A percentile compares a stretch with the other conserved stretches of the same genome.
Evolutionary conservation across 2,797 vertebrate genomes (phyloP).

Genomic region (Taenioides sp.): DNA sequence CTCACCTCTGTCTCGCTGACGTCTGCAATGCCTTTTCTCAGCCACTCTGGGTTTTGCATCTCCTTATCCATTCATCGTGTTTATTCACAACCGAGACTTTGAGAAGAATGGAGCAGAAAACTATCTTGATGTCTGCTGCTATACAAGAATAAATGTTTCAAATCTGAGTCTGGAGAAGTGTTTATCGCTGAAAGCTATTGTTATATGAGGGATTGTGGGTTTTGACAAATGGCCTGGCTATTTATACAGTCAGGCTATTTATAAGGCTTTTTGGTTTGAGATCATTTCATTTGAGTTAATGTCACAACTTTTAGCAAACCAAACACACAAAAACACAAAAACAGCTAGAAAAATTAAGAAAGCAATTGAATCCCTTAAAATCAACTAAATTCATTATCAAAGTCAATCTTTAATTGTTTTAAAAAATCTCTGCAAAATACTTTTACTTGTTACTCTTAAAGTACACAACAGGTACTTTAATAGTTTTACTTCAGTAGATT

Average conservation of each 20-base stretch:
- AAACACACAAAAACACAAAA: too few relatives aligned
- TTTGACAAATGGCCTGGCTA: slow-evolving; percentile 3
- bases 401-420: too few relatives aligned
- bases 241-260: not conserved
- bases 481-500: too few relatives aligned
- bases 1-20: slow-evolving; percentile 21
- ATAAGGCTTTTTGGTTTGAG: not conserved
- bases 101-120: slow-evolving; percentile 18
- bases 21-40: slow-evolving; percentile 10
- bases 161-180: slow-evolving; percentile 1
- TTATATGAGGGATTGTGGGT: slow-evolving; percentile 1
- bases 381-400: too few relatives aligned
- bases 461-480: too few relatives aligned
- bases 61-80: slow-evolving; percentile 50
- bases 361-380: too few relatives aligned
- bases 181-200: slow-evolving; percentile 6
- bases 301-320: too few relatives aligned
- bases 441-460: too few relatives aligned
- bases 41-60: slow-evolving; percentile 30
- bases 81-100: slow-evolving; percentile 25
- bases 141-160: slow-evolving; percentile 8
- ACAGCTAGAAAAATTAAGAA: too few relatives aligned
- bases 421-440: too few relatives aligned
- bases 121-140: slow-evolving; percentile 13
- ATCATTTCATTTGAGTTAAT: too few relatives aligned